Percentiles rank a stretch among this genome's conserved stretches.
Evolutionary conservation across 2,888 invertebrate species (phyloP).

Genomic region (Aphodius granarius): DNA sequence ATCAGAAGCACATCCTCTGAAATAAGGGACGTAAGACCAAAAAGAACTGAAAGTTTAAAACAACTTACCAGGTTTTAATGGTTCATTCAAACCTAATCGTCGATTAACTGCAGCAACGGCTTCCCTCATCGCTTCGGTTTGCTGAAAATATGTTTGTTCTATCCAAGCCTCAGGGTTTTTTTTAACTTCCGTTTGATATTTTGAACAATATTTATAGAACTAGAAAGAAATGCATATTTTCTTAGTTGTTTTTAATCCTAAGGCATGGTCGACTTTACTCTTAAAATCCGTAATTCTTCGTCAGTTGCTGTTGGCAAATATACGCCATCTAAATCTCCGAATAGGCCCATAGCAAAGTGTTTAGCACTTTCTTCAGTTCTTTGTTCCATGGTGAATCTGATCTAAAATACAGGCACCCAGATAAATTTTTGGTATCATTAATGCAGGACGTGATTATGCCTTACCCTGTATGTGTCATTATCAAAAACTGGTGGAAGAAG

Average conservation of each 20-base stretch:
- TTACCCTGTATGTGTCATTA: constrained; percentile 56
- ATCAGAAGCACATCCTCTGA: too few species aligned
- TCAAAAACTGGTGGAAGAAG: constrained; percentile 62
- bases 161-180: constrained; percentile 12
- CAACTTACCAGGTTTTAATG: too few species aligned
- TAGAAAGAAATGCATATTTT: neutral
- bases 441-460: neutral
- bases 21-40: too few species aligned
- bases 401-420: constrained; percentile 56
- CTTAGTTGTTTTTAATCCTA: neutral
- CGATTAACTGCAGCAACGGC: too few species aligned
- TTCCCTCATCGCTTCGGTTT: neutral
- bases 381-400: constrained; percentile 76
- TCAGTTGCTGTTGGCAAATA: constrained; percentile 65
- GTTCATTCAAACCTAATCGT: too few species aligned
- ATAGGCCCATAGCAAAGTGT: constrained; percentile 74
- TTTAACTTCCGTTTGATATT: constrained; percentile 6
- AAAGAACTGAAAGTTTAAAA: too few species aligned
- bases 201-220: constrained; percentile 20
- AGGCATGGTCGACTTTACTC: constrained; percentile 39
- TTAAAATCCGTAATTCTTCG: constrained; percentile 50
- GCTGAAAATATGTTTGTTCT: constrained; percentile 11
- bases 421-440: neutral
- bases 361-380: constrained; percentile 75
- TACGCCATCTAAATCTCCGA: constrained; percentile 66